Base-by-base conservation (phyloP, 2,797 vertebrate genomes). In the Thripadectes ignobilis region DNA sequence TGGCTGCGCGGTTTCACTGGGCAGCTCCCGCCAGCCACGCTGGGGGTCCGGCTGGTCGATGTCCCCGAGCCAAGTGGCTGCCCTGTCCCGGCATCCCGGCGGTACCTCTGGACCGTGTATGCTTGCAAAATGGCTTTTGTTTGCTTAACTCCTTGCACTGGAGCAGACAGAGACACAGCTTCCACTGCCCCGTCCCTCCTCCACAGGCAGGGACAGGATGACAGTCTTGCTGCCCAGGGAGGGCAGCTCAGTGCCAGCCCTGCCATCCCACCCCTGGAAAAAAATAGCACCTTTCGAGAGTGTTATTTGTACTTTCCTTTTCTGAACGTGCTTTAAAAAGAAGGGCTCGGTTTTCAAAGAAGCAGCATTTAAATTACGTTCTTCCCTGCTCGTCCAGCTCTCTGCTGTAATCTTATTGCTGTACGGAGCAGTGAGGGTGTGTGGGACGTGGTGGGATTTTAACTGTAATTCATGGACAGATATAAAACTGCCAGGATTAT, bases 261-360 rank as follows among this genome's bases (percentile, higher is more conserved):
- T 68, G 46, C 55, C 94, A 92, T 30, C 72, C 76, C 83, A 52
- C 36, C 86, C 65, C 29, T 21, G 84, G 45, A 52, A 88, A 92
- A 92, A 95, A 95, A 89, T 83, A 93, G 88, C 88, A 63, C 68
- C 78, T 91, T 94, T 72, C 0, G 48, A 29, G 48, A 55, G 36
- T 57, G 2, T 85, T 89, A 81, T 89, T 94, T 94, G 68, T 82
- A 77, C 92, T 95, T 95, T 91, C 95, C 58, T 93, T 93, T 95
- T 66, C 93, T 77, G 88, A 92, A 52, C 57, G 26, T 83, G 85
- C 92, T 65, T 85, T 69, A 95, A 72, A 94, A 88, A 72, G 78
- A 76, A 94, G 41, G 65, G 82, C 23, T 96, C 23, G 1, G 75
- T 63, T 95, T 93, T 80, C 72, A 85, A 92, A 91, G 65, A 61